Evolutionary conservation across 1,140 invertebrate genomes (phyloP).

Genomic region (Zeugodacus cucurbitae): DNA sequence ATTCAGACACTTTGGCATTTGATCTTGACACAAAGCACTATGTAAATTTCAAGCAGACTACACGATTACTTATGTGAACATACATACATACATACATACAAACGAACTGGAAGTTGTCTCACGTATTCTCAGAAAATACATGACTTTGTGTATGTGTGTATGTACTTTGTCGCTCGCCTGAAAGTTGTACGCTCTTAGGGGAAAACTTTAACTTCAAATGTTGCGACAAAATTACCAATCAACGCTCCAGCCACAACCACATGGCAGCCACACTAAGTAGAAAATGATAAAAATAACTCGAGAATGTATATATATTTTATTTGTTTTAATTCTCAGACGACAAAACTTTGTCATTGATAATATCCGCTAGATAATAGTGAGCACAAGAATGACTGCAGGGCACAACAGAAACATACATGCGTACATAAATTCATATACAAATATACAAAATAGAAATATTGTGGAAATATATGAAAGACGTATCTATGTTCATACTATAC

Average conservation of each 20-base stretch:
- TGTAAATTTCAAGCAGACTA: neutral
- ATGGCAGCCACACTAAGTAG: neutral
- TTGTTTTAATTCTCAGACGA: neutral
- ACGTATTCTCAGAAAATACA: neutral
- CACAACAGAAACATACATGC: neutral
- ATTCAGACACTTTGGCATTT: no score
- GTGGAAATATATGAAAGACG: no score
- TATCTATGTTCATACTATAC: neutral
- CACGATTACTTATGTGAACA: neutral
- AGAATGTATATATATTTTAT: neutral
- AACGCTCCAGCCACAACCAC: neutral
- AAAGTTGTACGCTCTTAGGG: neutral
- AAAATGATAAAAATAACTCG: constrained; percentile 23
- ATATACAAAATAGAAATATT: neutral
- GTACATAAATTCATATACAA: neutral
- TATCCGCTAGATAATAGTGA: constrained; percentile 18
- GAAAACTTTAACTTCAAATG: constrained; percentile 19
- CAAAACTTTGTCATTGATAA: constrained; percentile 37
- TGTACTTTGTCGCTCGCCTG: neutral
- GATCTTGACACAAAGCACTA: no score
- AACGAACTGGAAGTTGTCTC: neutral
- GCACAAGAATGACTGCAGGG: neutral
- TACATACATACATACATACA: neutral
- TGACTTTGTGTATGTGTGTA: no score
- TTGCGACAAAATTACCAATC: constrained; percentile 26